Conservation (phyloP, 2,888 invertebrate genomes). For the Drosophila putrida region DNA sequence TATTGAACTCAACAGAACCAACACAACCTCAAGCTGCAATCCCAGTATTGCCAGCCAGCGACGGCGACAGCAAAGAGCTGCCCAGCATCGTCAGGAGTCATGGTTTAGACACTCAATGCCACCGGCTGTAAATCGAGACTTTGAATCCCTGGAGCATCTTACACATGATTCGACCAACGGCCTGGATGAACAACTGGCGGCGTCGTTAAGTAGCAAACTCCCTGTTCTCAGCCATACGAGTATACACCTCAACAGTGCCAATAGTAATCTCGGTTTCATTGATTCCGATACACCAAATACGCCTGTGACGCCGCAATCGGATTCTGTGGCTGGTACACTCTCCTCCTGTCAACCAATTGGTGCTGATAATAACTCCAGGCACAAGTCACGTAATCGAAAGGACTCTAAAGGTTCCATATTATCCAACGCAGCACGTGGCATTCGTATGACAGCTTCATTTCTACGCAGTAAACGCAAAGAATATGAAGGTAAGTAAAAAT, state of each 20-base stretch:
- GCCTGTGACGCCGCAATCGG: conserved; percentile 71
- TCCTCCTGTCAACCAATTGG: conserved; percentile 54
- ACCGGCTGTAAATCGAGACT: conserved; percentile 82
- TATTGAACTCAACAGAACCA: conserved; percentile 48
- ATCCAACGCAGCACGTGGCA: conserved; percentile 75
- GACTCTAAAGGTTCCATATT: conserved; percentile 79
- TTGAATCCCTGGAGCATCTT: conserved; percentile 82
- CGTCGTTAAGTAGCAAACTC: conserved; percentile 70
- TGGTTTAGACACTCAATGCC: conserved; percentile 84
- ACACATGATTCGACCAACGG: conserved; percentile 67
- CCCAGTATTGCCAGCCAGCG: conserved; percentile 56
- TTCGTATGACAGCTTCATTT: conserved; percentile 84
- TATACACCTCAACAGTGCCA: conserved; percentile 81
- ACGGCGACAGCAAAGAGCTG: conserved; percentile 68
- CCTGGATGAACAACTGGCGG: conserved; percentile 76
- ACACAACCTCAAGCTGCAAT: conserved; percentile 43
- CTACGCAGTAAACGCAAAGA: conserved; percentile 82
- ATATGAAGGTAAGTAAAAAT: conserved; percentile 82
- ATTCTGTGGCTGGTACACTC: conserved; percentile 64
- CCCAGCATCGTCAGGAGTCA: conserved; percentile 78
- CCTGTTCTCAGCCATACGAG: conserved; percentile 56
- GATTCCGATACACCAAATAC: conserved; percentile 81
- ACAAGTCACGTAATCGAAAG: conserved; percentile 70
- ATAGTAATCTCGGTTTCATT: conserved; percentile 81
- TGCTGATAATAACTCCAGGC: conserved; percentile 32